Base-by-base conservation (phyloP, 2,113 vertebrate genomes). In the Antechinus stuartii region DNA sequence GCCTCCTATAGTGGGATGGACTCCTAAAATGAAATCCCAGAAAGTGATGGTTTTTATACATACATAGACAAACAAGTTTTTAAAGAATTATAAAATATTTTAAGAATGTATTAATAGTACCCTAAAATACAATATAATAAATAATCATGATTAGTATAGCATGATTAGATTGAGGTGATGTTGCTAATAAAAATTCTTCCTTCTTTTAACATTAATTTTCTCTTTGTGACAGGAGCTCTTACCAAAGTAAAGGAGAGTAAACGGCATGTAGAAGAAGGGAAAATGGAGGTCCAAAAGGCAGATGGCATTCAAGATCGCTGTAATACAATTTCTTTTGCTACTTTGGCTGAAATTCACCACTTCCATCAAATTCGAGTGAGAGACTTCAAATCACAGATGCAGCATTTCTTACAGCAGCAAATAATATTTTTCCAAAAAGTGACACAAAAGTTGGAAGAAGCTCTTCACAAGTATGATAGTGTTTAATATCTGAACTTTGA, bases 251-350 rank as follows among this genome's bases (percentile, higher is more conserved):
- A 99, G 97, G 99, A 99, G 96, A 99, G 99, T 98, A 99, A 99
- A 97, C 99, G 99, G 6, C 99, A 99, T 0, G 99, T 99, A 96
- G 99, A 99, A 98, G 99, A 99, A 96, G 99, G 99, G 46, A 99
- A 99, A 98, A 99, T 99, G 99, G 99, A 99, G 95, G 97, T 97
- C n/a, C 98, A 99, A 10, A 99, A 99, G 98, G 99, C 99, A 0
- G 99, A 99, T 0, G 99, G 99, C 96, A 99, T 99, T 98, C 99
- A 99, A 49, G 99, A 99, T 94, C 99, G 99, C 96, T 99, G 99
- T 98, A 99, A 99, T 99, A 99, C 99, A 98, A 99, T 99, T 98
- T 99, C 99, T 92, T 99, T 99, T 57, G 99, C 99, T n/a, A 99
- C 99, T 27, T 98, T 99, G 92, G 99, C 99, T 1, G 99, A 99